Base-by-base conservation (phyloP, 2,113 vertebrate genomes). In the Coturnix japonica region DNA sequence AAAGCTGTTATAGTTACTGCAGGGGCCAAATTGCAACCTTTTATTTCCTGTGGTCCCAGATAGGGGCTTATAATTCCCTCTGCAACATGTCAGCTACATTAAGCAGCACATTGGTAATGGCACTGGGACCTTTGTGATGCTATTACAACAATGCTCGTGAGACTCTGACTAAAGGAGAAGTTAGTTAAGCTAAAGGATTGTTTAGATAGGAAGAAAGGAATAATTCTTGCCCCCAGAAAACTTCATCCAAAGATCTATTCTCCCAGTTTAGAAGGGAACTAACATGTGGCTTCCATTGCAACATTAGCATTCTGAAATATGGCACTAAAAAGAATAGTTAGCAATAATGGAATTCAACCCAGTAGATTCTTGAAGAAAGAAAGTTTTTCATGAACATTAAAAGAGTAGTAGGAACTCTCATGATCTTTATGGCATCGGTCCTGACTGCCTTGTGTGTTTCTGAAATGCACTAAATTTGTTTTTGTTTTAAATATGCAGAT, bases 21-120 rank as follows among this genome's bases (percentile, higher is more conserved):
- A 61, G 54, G 7, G 22, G 26, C 35, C 22, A 67, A 72, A 39
- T 21, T 54, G 28, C 66, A 82, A 70, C 1, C 3, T 12, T 21
- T 10, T 0, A 0, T 63, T 60, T 87, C 64, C 56, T 0, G 0
- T 0, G 1, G 49, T 65, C 66, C 54, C 35, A 23, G 9, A 6
- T 46, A 7, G 15, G 67, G 71, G 61, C 3, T 79, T 72, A 4
- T 2, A 81, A 69, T 41, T 89, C 83, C 89, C 83, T 84, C 54
- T 87, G 15, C 59, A 73, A 28, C 30, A 11, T 2, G 28, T 79
- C 56, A 59, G n/a, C 49, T 54, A 31, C 44, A 16, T 61, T 78
- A 86, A 90, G 72, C 43, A 19, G 9, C 4, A 3, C 13, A 7
- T 1, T 51, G 74, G 16, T 43, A 84, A 41, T 13, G 46, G 33